phyloP scores from a whole-genome alignment of 30 jellyfish, hydroid and myxozoan species.

The Sanderia malayensis region DNA sequence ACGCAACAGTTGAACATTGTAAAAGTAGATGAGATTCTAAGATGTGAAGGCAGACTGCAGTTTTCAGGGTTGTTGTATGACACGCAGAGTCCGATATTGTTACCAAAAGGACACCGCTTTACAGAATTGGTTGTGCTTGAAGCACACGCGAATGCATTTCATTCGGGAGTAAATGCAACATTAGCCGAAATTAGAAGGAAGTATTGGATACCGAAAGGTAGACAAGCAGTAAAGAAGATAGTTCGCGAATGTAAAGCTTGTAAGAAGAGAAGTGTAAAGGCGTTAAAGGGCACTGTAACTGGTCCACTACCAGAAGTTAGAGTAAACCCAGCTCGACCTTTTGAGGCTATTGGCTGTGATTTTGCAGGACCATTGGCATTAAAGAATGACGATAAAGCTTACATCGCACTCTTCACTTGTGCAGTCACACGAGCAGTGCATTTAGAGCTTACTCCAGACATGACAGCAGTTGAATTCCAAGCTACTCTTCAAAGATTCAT shows the following conservation, averaged over 20 bases:
- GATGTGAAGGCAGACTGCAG: constrained; percentile 12
- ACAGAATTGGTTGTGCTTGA: constrained; percentile 22
- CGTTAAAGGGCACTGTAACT: constrained; percentile 25
- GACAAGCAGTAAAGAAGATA: constrained; percentile 46
- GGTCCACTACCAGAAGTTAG: constrained; percentile 38
- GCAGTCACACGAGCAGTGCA: constrained; percentile 50
- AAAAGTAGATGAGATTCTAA: constrained; percentile 5
- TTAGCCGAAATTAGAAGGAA: constrained; percentile 33
- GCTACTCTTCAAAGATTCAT: constrained; percentile 29
- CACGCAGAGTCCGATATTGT: constrained; percentile 25
- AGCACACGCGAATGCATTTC: constrained; percentile 27
- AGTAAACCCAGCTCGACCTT: constrained; percentile 49
- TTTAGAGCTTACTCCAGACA: constrained; percentile 39
- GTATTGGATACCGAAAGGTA: constrained; percentile 40
- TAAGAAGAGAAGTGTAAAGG: constrained; percentile 14
- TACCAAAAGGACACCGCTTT: constrained; percentile 26
- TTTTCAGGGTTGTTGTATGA: constrained; percentile 24
- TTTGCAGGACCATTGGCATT: constrained; percentile 42
- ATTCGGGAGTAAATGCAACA: constrained; percentile 18
- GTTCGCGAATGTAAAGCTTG: constrained; percentile 24
- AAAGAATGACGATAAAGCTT: constrained; percentile 29
- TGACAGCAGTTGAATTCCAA: constrained; percentile 47
- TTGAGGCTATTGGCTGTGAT: constrained; percentile 34
- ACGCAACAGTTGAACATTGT: constrained; percentile 12
- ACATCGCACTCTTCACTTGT: constrained; percentile 43